Evolutionary conservation across 2,888 invertebrate species (phyloP), one percentile per base, ranked within the genome.

Genomic region (Ophioninae sp.): DNA sequence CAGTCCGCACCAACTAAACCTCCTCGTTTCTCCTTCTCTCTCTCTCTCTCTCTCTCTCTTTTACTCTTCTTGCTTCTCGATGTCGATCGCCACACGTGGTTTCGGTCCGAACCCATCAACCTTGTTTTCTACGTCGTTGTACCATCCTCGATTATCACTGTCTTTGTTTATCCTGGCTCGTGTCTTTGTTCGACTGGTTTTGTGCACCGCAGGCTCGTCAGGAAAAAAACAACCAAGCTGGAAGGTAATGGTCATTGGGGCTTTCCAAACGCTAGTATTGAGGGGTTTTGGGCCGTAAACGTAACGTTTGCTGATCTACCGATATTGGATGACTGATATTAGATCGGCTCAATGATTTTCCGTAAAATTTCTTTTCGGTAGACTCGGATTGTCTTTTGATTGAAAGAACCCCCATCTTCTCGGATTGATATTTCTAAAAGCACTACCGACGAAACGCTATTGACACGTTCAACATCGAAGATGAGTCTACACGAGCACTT

Each of bases 21-120:
- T 39, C 50, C 64, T 59, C 61, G 67, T 41, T 67, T 41, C 70
- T 70, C 50, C 30, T 44, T 57, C 56, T 62, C 73, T 68, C 77
- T 41, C 30, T 64, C 21, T 79, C 37, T 61, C 73, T 41, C 21
- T 69, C 72, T 76, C 62, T 62, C 76, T 44, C 75, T 44, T 13
- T 44, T 10, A 13, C 56, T 56, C 67, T 76, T 44, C 20, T 73
- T n/a, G n/a, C n/a, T 21, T 74, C 69, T 84, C 44, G 67, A 67
- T 67, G 44, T 70, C 2, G 30, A 79, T 79, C 59, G 73, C 68
- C 50, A 70, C 62, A 65, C 67, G 70, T 37, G 62, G 79, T 62
- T 62, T 72, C 79, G 64, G 64, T 81, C 44, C 81, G 57, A 76
- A 79, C 79, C 76, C 81, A 79, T 81, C 79, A 77, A 84, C 79